Base-by-base conservation (phyloP, 1,140 invertebrate genomes). In the Listronotus oregonensis region DNA sequence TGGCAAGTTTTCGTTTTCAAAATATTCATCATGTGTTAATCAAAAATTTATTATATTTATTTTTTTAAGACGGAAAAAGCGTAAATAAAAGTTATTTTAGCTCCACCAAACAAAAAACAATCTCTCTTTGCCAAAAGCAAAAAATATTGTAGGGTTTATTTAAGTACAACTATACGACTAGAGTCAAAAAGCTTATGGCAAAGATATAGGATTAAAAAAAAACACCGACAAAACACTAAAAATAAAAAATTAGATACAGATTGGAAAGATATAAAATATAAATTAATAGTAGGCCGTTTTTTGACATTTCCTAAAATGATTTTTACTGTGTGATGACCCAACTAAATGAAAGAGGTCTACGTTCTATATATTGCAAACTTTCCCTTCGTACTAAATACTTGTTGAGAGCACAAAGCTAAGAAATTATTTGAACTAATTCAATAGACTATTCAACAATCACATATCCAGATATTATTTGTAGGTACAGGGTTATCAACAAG, bases 131-230 rank as follows among this genome's bases (percentile, higher is more conserved):
- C 34, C 52, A 42, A 15, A 17, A 55, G 52, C 52, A 17, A 18
- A 15, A 11, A 34, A 11, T 17, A 17, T 40, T 14, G 8, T 18
- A 21, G 5, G 11, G 3, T 21, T 8, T 1, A 12, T 27, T 50
- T 60, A 60, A 60, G 58, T 60, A 60, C 47, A n/a, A n/a, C n/a
- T 18, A 50, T 50, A 5, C 21, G 58, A 60, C 58, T 60, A 60
- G 58, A 60, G 9, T 11, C 7, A 37, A 32, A 31, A 10, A 10
- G 43, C 40, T 31, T 14, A 8, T 58, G 55, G 55, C 12, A 37
- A 58, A 18, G 39, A 57, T 21, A 27, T 57, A 12, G 9, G n/a
- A 14, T 17, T 15, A 52, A 1, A 14, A 18, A 14, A 15, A 37
- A 31, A 39, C 52, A 17, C 6, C 17, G 3, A 39, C 7, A 17